Evolutionary conservation across 1,140 invertebrate genomes (phyloP), one percentile per base, ranked within the genome.

Genomic region (Magallana ariakensis): DNA sequence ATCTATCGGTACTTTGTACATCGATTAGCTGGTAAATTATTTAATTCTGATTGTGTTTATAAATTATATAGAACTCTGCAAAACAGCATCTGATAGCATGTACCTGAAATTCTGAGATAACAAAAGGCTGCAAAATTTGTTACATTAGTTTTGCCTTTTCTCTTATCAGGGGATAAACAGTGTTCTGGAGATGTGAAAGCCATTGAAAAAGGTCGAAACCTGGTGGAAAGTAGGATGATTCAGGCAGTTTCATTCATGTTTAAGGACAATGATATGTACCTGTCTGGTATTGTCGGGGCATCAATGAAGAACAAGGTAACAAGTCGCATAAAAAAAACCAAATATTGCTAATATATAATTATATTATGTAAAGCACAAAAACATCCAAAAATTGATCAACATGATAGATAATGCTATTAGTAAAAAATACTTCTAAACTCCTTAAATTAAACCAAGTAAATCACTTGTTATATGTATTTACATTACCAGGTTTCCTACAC

Each of bases 401-500:
- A 2, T 46, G 5, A 5, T 46, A 46, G 33, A 46, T 46, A 46
- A 46, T 46, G 33, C 33, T 46, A 46, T 46, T 46, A 4, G 33
- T 46, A 46, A 46, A 46, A 46, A 11, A 46, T 2, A 46, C 33
- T 46, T 46, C 2, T 46, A 46, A 46, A 46, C 33, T 46, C 5
- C 33, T 46, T 46, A 46, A 46, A 46, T 46, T 4, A 46, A 46
- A 2, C 33, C 5, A 46, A 46, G 33, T 46, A 46, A 46, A 46
- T 46, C 33, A 46, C 33, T 46, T 46, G 33, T 46, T 46, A 4
- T 46, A 46, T 46, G 3, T 58, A 0, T 58, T 58, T 13, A 58
- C 57, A 58, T 58, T 58, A 53, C 33, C 33, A 88, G 85, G 84
- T 88, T 3, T 57, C 75, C 33, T 83, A 86, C 33, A 70, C 54